Evolutionary conservation across 2,888 invertebrate species (phyloP).

Genomic region (Mylabris sibirica): DNA sequence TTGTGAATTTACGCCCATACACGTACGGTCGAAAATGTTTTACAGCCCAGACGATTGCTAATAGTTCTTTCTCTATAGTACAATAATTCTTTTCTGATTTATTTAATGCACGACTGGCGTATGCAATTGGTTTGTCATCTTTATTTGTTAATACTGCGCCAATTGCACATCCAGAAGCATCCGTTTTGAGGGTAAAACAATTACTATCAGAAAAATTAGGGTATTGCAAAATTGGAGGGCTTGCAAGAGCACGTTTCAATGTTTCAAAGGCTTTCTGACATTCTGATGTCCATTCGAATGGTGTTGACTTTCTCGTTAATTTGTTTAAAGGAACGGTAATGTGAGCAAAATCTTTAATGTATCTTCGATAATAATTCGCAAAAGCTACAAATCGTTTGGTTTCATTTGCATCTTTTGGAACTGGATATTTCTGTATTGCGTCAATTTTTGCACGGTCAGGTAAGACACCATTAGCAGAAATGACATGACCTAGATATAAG

Average conservation of each 20-base stretch:
- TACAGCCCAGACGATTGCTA: conserved; percentile 42
- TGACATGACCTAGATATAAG: too few species aligned
- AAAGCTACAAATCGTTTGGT: conserved; percentile 23
- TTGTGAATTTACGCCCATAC: conserved; percentile 37
- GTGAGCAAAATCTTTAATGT: conserved; percentile 22
- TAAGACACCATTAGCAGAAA: too few species aligned
- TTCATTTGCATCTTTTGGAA: conserved; percentile 24
- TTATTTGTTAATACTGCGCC: conserved; percentile 34
- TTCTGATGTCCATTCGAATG: conserved; percentile 23
- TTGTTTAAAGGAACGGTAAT: neutral
- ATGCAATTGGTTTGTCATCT: conserved; percentile 33
- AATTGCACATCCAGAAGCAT: conserved; percentile 28
- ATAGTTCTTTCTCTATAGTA: conserved; percentile 35
- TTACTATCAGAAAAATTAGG: conserved; percentile 30
- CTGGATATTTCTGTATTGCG: too few species aligned
- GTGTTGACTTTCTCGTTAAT: conserved; percentile 19
- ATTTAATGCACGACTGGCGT: conserved; percentile 26
- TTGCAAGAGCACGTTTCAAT: conserved; percentile 24
- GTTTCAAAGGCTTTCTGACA: conserved; percentile 34
- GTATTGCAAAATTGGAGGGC: conserved; percentile 29
- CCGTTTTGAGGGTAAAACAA: conserved; percentile 31
- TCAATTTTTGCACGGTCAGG: too few species aligned
- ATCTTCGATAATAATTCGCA: conserved; percentile 3
- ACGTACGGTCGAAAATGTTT: conserved; percentile 39
- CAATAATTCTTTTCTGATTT: conserved; percentile 29